Percentiles rank a stretch among this genome's conserved stretches.
phyloP scores from a whole-genome alignment of 2,797 vertebrate species.

The Hephaestus fuliginosus region DNA sequence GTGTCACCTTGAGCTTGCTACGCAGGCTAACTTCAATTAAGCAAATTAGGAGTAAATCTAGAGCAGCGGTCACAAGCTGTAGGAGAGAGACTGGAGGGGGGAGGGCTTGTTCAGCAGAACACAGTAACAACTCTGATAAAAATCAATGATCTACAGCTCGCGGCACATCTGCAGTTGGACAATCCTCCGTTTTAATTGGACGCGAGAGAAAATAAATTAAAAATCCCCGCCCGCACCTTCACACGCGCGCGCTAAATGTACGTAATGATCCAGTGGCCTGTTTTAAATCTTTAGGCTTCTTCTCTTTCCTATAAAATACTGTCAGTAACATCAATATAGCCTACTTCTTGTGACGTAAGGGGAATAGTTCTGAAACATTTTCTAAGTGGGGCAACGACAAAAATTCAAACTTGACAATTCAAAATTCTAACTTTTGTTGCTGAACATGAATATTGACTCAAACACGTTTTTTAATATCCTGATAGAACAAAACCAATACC shows the following conservation, averaged over 20 bases:
- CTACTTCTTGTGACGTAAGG: neutral
- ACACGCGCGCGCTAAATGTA: constrained; percentile 1
- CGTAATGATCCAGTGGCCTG: constrained; percentile 19
- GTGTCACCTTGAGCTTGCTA: constrained; percentile 82
- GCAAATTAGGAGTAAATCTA: constrained; percentile 81
- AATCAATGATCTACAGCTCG: constrained; percentile 76
- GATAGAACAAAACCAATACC: constrained; percentile 35
- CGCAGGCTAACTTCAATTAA: constrained; percentile 83
- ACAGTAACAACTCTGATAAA: constrained; percentile 66
- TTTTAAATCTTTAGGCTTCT: constrained; percentile 18
- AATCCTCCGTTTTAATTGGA: constrained; percentile 50
- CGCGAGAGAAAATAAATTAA: constrained; percentile 10
- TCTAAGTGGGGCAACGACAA: constrained; percentile 13
- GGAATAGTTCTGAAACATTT: constrained; percentile 7
- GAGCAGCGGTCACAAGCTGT: constrained; percentile 69
- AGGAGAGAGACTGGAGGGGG: constrained; percentile 43
- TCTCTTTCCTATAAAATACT: neutral
- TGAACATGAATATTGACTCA: constrained; percentile 7
- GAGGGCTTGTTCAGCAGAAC: constrained; percentile 70
- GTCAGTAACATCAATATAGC: constrained; percentile 15
- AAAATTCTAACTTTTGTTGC: neutral
- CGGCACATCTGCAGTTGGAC: constrained; percentile 56
- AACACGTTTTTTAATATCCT: constrained; percentile 22
- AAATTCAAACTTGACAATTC: neutral
- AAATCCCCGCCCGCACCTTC: constrained; percentile 18